A percentile compares a stretch with the other conserved stretches of the same genome.
Evolutionary conservation across 2,888 invertebrate species (phyloP).

Genomic region (Agelastica alni): DNA sequence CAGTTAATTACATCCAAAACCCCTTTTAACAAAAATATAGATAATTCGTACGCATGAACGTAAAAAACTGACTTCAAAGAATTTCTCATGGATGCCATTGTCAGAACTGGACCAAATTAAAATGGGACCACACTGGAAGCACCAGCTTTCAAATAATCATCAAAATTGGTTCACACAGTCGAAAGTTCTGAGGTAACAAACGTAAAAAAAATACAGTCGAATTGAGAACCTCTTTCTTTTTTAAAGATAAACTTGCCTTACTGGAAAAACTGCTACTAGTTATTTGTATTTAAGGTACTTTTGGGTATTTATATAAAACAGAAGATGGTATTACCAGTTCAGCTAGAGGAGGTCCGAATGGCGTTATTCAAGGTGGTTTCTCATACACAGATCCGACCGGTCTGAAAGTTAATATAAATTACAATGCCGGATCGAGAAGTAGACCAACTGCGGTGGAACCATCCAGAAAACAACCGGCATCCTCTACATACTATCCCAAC

Average conservation of each 20-base stretch:
- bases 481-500: conserved; percentile 22
- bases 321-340: conserved; percentile 56
- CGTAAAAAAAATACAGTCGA: too few relatives aligned
- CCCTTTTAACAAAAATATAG: too few relatives aligned
- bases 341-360: conserved; percentile 53
- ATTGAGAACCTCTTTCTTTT: background rate
- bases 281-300: conserved; percentile 44
- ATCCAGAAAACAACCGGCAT: conserved; percentile 9
- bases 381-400: conserved; percentile 57
- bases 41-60: too few relatives aligned
- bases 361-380: conserved; percentile 53
- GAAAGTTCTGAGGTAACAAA: too few relatives aligned
- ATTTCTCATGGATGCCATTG: too few relatives aligned
- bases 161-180: too few relatives aligned
- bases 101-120: too few relatives aligned
- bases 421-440: conserved; percentile 52
- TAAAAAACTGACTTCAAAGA: too few relatives aligned
- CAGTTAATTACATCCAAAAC: too few relatives aligned
- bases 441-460: conserved; percentile 17
- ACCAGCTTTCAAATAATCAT: too few relatives aligned
- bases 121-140: too few relatives aligned
- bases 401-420: conserved; percentile 55
- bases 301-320: conserved; percentile 55
- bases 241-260: background rate
- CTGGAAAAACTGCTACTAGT: background rate